Base-by-base conservation (phyloP, 1,140 invertebrate genomes). In the Trypoxylus dichotomus region DNA sequence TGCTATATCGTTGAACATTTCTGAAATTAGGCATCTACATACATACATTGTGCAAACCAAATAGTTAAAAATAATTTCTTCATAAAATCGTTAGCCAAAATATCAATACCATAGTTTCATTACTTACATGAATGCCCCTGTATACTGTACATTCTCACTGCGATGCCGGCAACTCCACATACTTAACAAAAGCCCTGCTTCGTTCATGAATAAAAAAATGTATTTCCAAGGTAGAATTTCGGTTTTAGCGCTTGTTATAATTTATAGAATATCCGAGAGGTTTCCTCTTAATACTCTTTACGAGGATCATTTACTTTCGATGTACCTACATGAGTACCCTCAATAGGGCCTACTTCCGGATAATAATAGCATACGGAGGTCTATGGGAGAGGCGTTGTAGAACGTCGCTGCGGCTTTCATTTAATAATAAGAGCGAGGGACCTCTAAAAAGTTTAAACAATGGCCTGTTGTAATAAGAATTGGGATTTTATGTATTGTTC, bases 371-470 rank as follows among this genome's bases (percentile, higher is more conserved):
- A 63, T 63, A 63, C 21, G 21, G n/a, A 63, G 60, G 6, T 24
- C 60, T 25, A 63, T 63, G 19, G 60, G 24, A 24, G 60, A 3
- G 21, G 47, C 47, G 21, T 21, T 58, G 60, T 25, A 63, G 60
- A 13, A 63, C 25, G 60, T 63, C 3, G 10, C 60, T 19, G 5
- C 25, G 19, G 60, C 60, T 27, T 63, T 63, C 7, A 27, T 25
- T 63, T 27, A 25, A 63, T 27, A 63, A 47, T 19, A 63, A 63
- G 13, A 19, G 6, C 19, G 19, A 63, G 60, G 7, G 21, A 11
- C 60, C 19, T n/a, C 19, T 63, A 63, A 63, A 63, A 63, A 63
- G 13, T 63, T 63, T 19, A 63, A 63, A 63, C 60, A 63, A 63
- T 63, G 21, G 60, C 60, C 19, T 6, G n/a, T 27, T 63, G 60